phyloP scores from a whole-genome alignment of 2,797 vertebrate species.

The Poeciliopsis gracilis region DNA sequence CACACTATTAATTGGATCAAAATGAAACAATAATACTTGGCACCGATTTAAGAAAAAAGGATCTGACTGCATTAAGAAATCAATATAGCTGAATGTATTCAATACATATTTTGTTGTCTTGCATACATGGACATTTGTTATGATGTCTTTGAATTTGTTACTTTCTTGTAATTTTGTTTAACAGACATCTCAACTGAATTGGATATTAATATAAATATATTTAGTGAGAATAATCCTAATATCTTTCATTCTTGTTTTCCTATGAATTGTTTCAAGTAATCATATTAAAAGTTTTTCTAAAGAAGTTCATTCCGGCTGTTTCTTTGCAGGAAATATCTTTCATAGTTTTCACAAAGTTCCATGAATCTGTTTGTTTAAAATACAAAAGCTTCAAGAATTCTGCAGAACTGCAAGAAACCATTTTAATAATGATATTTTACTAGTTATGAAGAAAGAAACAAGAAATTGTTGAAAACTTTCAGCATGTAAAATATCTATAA shows the following conservation, averaged over 20 bases:
- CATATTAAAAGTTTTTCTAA: not conserved
- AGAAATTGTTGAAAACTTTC: not conserved
- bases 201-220: not conserved
- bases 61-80: too few relatives aligned
- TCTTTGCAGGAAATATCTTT: not conserved
- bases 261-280: not conserved
- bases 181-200: not conserved
- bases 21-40: not conserved
- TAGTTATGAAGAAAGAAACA: conserved; percentile 2
- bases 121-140: not conserved
- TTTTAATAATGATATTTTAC: conserved; percentile 13
- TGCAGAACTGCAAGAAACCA: conserved; percentile 1
- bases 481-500: not conserved
- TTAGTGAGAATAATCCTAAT: not conserved
- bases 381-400: conserved; percentile 11
- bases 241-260: not conserved
- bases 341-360: not conserved
- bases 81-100: not conserved
- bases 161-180: not conserved
- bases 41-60: not conserved
- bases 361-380: conserved; percentile 4
- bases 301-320: not conserved
- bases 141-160: not conserved
- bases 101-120: not conserved
- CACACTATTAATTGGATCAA: not conserved